Evolutionary conservation across 2,113 vertebrate genomes (phyloP).

Genomic region (Vimba vimba): DNA sequence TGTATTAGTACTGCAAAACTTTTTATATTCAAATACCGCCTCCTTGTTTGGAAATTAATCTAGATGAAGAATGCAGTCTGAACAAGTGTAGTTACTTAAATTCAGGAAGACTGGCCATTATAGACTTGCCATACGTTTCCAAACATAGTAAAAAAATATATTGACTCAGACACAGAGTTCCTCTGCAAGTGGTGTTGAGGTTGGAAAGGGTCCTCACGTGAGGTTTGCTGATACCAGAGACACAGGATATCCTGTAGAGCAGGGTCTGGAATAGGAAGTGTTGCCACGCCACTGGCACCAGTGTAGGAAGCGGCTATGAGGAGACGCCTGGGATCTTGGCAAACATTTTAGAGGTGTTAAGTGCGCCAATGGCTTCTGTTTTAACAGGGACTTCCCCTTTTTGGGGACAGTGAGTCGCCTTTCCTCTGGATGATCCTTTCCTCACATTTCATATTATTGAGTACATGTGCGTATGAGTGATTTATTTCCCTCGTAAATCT

Average conservation of each 20-base stretch:
- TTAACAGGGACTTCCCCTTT: slow-evolving; percentile 28
- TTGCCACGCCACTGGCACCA: slow-evolving; percentile 51
- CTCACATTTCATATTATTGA: not conserved
- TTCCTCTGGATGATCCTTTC: not conserved
- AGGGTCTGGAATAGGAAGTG: slow-evolving; percentile 51
- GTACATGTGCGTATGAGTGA: not conserved
- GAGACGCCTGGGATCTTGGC: slow-evolving; percentile 50
- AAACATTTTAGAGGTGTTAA: slow-evolving; percentile 34
- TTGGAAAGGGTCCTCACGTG: slow-evolving; percentile 15
- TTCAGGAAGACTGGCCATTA: not conserved
- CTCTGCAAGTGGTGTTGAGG: not conserved
- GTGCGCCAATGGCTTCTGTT: slow-evolving; percentile 22
- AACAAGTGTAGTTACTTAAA: not conserved
- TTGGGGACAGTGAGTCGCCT: slow-evolving; percentile 24
- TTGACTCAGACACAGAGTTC: not conserved
- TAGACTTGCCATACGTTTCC: slow-evolving; percentile 2
- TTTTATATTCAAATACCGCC: not conserved
- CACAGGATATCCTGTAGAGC: slow-evolving; percentile 55
- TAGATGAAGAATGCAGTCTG: not conserved
- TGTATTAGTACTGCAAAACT: not conserved
- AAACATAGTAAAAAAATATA: not conserved
- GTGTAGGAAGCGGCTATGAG: slow-evolving; percentile 52
- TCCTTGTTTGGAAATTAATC: not conserved
- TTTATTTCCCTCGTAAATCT: not conserved
- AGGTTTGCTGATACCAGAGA: slow-evolving; percentile 21